Percentiles rank a stretch among this genome's conserved stretches.
Evolutionary conservation across 1,140 invertebrate genomes (phyloP).

Genomic region (Trachymyrmex cornetzi): DNA sequence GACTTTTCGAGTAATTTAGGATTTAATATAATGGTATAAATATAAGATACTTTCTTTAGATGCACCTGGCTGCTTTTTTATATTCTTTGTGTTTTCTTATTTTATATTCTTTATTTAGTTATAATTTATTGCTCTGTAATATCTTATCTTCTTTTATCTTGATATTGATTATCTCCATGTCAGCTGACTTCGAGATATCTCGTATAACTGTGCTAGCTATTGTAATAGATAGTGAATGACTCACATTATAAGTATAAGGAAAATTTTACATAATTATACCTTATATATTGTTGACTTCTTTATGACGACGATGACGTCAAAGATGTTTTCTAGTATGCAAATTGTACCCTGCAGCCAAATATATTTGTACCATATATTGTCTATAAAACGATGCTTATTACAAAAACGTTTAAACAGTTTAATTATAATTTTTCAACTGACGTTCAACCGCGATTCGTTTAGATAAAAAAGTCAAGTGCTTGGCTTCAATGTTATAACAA

Average conservation of each 20-base stretch:
- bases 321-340: background rate
- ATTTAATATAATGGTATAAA: background rate
- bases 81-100: constrained; percentile 1
- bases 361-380: background rate
- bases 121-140: background rate
- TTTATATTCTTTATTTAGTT: background rate
- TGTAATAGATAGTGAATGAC: background rate
- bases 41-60: background rate
- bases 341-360: background rate
- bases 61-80: background rate
- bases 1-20: background rate
- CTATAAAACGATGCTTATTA: background rate
- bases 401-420: background rate
- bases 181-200: background rate
- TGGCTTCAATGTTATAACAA: background rate
- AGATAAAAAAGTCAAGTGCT: constrained; percentile 21
- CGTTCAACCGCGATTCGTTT: background rate
- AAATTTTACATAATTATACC: background rate
- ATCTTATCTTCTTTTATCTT: constrained; percentile 9
- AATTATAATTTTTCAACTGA: constrained; percentile 6
- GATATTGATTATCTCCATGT: background rate
- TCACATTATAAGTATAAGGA: background rate
- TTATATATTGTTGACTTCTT: background rate
- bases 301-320: background rate
- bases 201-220: background rate